Base-by-base conservation (phyloP, 2,113 vertebrate species). In the Falco punctatus region DNA sequence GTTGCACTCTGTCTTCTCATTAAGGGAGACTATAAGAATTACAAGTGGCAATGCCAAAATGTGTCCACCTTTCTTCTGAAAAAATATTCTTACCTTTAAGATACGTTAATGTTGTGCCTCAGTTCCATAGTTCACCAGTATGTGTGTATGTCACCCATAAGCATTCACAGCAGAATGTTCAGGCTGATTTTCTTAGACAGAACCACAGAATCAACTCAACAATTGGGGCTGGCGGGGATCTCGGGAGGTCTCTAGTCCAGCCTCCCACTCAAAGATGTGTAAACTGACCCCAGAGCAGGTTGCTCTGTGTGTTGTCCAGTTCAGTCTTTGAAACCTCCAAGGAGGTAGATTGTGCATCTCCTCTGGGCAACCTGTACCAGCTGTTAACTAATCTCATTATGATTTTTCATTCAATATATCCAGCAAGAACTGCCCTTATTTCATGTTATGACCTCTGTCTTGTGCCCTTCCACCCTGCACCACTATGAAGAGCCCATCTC, bases 71-170 rank as follows among this genome's bases (percentile, higher is more conserved):
- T 54, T 88, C 86, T 75, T 96, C 86, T 82, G 42, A 93, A 96
- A 86, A 33, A 57, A 87, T 59, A 81, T 38, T 70, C 26, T 40
- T 59, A 67, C 33, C 28, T 58, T 94, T 95, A 94, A 89, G 57
- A 62, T 85, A 66, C 54, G 32, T 91, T 93, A 88, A 91, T 96
- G 70, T 81, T 96, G 30, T 95, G 8, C 15, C 26, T 69, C 19
- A 49, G 20, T 21, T 96, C 86, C 65, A 65, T 59, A 94, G 64
- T 67, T 90, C 69, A 61, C 32, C 13, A 2, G 15, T 80, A 35
- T 57, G 26, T 94, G 57, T 89, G 46, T 23, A 49, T n/a, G 71
- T 4, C 70, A 79, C 48, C 52, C 44, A 78, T 91, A 89, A 95
- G 88, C 62, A 92, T 86, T 51, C 42, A 42, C 11, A 67, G 32